These are phyloP conservation scores for Lindbergichthys nudifrons DNA, from an alignment of 2,797 vertebrate genomes.

Conservation along the genomic window DNA sequence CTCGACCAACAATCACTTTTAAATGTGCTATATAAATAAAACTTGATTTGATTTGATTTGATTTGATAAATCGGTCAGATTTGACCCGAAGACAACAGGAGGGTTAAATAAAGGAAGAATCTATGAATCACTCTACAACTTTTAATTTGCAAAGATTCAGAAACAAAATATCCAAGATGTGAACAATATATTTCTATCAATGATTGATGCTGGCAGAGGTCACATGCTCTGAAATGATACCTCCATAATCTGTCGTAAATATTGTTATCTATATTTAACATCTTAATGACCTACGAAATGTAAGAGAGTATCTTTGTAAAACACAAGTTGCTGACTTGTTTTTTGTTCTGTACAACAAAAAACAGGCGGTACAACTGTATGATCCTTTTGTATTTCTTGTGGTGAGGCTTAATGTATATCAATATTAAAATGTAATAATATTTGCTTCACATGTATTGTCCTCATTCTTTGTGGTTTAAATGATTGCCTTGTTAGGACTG, in stretches of 20 bases:
- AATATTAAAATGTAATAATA: background rate
- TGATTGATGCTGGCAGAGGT: conserved; percentile 5
- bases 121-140: background rate
- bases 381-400: background rate
- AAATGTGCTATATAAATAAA: too few relatives aligned
- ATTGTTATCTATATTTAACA: background rate
- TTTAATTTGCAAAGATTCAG: background rate
- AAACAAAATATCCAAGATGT: background rate
- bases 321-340: background rate
- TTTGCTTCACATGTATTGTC: background rate
- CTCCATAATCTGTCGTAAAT: background rate
- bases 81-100: too few relatives aligned
- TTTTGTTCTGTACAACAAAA: background rate
- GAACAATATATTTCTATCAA: background rate
- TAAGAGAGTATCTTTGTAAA: background rate
- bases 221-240: conserved; percentile 1
- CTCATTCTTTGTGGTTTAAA: background rate
- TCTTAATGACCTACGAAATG: background rate
- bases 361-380: background rate
- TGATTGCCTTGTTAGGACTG: background rate
- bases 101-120: background rate
- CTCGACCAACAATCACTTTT: too few relatives aligned
- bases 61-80: too few relatives aligned
- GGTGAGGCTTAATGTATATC: background rate
- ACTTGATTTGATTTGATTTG: too few relatives aligned